Evolutionary conservation across 2,888 invertebrate species (phyloP).

Genomic region (Cerastoderma edule): DNA sequence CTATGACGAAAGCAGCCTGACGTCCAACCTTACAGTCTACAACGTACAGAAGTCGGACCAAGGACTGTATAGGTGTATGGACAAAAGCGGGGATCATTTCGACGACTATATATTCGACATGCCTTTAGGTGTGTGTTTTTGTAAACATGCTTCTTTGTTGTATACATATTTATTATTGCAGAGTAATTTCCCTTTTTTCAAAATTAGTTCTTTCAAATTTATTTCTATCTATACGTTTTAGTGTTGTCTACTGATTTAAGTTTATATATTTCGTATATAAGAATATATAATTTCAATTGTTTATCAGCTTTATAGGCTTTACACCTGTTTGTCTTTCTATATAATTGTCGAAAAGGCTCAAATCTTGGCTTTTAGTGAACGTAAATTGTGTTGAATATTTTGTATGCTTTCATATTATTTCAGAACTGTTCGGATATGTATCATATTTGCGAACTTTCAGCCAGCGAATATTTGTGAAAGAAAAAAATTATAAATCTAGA

Average conservation of each 20-base stretch:
- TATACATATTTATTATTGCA: no score
- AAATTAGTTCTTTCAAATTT: neutral
- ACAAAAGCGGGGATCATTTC: neutral
- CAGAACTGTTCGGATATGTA: no score
- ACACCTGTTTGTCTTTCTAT: no score
- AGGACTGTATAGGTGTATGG: neutral
- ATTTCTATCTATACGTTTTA: neutral
- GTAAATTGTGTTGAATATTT: no score
- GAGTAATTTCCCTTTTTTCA: neutral
- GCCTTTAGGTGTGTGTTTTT: neutral
- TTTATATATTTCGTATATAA: neutral
- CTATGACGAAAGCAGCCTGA: neutral
- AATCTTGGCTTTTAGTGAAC: no score
- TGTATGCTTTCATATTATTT: no score
- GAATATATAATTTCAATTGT: neutral
- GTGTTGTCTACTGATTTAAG: neutral
- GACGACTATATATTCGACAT: neutral
- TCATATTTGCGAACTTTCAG: no score
- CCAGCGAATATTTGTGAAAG: no score
- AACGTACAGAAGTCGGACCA: neutral
- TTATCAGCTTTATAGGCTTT: neutral
- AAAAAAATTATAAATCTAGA: no score
- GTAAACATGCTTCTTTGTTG: neutral
- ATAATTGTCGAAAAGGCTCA: no score
- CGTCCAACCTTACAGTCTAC: neutral